phyloP scores from a whole-genome alignment of 2,113 vertebrate species.

The Regulus satrapa region DNA sequence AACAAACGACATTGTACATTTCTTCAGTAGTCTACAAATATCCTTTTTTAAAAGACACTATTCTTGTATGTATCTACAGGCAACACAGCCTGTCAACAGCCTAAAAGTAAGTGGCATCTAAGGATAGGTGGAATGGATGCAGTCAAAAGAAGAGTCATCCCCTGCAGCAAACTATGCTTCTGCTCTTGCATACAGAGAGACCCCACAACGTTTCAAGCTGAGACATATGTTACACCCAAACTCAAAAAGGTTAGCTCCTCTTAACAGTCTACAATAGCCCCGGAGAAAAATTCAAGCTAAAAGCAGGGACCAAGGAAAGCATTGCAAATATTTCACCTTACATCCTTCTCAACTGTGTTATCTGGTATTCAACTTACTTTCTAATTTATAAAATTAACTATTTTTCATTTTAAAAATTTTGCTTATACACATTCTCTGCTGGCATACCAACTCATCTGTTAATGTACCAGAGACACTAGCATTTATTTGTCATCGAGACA shows the following conservation, averaged over 20 bases:
- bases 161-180: background rate
- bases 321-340: background rate
- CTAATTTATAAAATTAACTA: background rate
- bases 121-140: background rate
- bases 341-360: background rate
- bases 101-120: background rate
- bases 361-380: background rate
- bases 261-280: background rate
- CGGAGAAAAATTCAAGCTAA: background rate
- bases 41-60: background rate
- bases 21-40: background rate
- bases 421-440: background rate
- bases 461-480: background rate
- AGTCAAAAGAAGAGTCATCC: background rate
- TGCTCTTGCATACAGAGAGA: background rate
- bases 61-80: background rate
- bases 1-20: background rate
- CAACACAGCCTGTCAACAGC: background rate
- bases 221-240: background rate
- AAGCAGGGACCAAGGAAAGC: background rate
- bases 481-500: background rate
- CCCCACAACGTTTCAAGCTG: background rate
- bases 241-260: background rate
- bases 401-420: background rate
- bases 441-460: background rate